Conservation (phyloP, 1,140 invertebrate genomes). For the Tenebrio molitor region DNA sequence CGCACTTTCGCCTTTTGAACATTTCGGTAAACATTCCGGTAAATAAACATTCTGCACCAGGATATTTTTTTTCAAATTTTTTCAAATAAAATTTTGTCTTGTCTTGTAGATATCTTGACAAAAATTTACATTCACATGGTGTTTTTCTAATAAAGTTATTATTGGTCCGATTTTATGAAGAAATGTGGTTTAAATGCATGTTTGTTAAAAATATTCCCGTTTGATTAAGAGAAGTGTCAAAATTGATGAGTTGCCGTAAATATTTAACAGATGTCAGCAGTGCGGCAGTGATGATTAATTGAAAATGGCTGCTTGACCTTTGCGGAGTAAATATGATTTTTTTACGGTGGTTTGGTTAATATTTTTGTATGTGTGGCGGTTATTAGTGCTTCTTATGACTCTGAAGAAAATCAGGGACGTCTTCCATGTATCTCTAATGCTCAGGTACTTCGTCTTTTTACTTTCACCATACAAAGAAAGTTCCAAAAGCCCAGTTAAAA, state of each 20-base stretch:
- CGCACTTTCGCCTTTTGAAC: no score
- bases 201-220: no score
- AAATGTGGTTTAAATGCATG: no score
- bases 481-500: neutral
- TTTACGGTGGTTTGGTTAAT: conserved; percentile 50
- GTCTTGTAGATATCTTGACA: no score
- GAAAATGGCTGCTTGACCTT: conserved; percentile 52
- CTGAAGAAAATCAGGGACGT: conserved; percentile 36
- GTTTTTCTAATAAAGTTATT: no score
- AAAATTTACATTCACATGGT: no score
- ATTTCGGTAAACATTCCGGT: no score
- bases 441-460: conserved; percentile 44
- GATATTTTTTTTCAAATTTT: no score
- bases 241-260: neutral
- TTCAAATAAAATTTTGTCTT: no score
- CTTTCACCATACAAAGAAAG: conserved; percentile 43
- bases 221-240: neutral
- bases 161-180: no score
- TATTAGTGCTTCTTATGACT: conserved; percentile 46
- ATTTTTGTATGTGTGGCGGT: conserved; percentile 44
- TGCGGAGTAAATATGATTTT: conserved; percentile 51
- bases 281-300: conserved; percentile 44
- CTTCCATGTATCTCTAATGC: conserved; percentile 51
- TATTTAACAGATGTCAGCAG: neutral
- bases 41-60: no score